These are phyloP conservation scores for Alectoris magna DNA, from an alignment of 2,797 vertebrate genomes.

Conservation along the genomic window DNA sequence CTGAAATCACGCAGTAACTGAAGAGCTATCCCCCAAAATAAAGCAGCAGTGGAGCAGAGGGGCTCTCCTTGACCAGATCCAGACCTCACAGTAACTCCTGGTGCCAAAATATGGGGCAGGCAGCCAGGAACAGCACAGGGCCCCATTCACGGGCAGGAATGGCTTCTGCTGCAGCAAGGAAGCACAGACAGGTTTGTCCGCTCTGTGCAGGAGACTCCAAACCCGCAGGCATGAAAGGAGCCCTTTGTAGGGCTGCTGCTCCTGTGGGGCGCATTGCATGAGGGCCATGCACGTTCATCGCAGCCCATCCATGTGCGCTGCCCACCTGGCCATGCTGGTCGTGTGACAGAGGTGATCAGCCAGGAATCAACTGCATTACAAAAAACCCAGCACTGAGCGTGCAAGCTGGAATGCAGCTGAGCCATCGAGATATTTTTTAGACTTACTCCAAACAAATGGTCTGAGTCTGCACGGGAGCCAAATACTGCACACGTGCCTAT, in stretches of 20 bases:
- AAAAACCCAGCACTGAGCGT: accelerated
- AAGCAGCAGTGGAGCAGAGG: not conserved
- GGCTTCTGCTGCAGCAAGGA: no score
- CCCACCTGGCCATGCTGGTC: not conserved
- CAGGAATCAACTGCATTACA: accelerated
- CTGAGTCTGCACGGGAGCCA: not conserved
- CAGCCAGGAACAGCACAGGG: not conserved
- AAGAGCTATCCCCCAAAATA: not conserved
- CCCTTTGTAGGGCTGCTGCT: not conserved
- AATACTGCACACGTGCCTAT: accelerated
- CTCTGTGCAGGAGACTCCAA: not conserved
- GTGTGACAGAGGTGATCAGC: not conserved
- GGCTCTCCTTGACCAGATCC: not conserved
- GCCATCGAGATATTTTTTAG: accelerated
- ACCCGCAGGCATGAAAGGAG: not conserved
- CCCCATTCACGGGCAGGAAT: not conserved
- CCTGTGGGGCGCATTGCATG: accelerated
- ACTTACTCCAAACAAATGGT: not conserved
- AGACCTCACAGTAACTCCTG: not conserved
- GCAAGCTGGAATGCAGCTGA: not conserved
- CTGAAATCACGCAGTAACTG: not conserved
- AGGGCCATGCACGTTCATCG: not conserved
- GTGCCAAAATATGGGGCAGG: accelerated
- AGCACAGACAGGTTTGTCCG: not conserved
- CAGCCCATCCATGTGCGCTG: not conserved